Base-by-base conservation (phyloP, 2,888 invertebrate genomes). In the Rhagophthalmus giganteus region DNA sequence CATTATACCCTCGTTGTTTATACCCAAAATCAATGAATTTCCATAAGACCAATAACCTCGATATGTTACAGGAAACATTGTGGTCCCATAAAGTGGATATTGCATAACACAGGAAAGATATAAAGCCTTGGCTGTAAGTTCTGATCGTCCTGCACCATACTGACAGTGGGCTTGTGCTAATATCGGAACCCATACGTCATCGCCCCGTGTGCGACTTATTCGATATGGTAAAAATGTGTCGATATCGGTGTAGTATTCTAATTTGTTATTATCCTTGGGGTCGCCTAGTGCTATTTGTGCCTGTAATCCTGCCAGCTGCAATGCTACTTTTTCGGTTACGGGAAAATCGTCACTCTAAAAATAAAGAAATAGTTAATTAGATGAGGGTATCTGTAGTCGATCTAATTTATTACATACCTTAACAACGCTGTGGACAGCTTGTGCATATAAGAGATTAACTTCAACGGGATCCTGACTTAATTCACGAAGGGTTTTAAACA, bases 31-130 rank as follows among this genome's bases (percentile, higher is more conserved):
- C 14, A 86, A 78, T 58, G 76, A 77, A 61, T 79, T 81, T 35
- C 89, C 93, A 68, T 94, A 94, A 2, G 90, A 90, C 92, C 94
- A 94, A 68, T 94, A 93, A 8, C 95, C 95, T 59, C 93, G 86
- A 73, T 95, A 96, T 0, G 90, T 89, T 52, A 95, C 95, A 7
- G 87, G 87, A 53, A 68, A 75, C 75, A 76, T 74, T 4, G 75
- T 76, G 5, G 72, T 74, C 2, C 76, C 78, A 80, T 80, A 25
- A 1, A 96, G 79, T 0, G 95, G 94, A 73, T 94, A 96, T 74
- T 96, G 95, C 91, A 95, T 95, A 2, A 96, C 95, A 68, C 94
- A 94, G 0, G 94, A 92, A 54, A 96, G 77, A 74, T 96, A 96
- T 58, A 95, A 78, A 12, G 94, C 94, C 76, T 95, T 95, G 10